Percentiles rank a stretch among this genome's conserved stretches.
Evolutionary conservation across 2,113 vertebrate species (phyloP).

Genomic region (Puffinus mauretanicus): DNA sequence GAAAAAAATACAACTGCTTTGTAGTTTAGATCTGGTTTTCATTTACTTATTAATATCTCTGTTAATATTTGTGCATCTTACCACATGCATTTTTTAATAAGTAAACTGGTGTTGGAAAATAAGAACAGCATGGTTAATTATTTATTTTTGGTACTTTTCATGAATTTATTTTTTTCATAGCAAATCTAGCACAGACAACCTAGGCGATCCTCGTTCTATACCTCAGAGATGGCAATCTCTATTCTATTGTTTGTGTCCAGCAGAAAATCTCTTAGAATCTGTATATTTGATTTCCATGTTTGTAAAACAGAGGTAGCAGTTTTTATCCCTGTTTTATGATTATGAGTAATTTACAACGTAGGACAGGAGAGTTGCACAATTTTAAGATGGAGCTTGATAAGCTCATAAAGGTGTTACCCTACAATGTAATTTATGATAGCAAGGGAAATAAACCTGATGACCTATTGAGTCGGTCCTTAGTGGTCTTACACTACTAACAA

Average conservation of each 20-base stretch:
- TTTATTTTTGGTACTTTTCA: neutral
- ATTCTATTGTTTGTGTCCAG: neutral
- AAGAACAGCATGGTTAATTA: neutral
- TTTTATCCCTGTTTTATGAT: neutral
- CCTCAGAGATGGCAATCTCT: neutral
- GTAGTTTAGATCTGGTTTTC: neutral
- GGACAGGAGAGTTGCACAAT: neutral
- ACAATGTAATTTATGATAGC: neutral
- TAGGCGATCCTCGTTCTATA: neutral
- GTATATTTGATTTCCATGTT: neutral
- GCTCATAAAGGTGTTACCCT: neutral
- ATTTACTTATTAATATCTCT: neutral
- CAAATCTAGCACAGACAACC: neutral
- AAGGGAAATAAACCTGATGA: neutral
- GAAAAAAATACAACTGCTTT: neutral
- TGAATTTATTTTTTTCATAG: neutral
- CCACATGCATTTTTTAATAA: neutral
- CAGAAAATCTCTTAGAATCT: neutral
- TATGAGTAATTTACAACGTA: neutral
- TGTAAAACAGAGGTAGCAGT: neutral
- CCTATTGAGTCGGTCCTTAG: neutral
- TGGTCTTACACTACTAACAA: neutral
- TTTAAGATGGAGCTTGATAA: neutral
- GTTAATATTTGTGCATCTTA: neutral
- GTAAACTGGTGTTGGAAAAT: neutral